Evolutionary conservation across 64 coral and sea anemone species (phyloP).

Genomic region (Pocillopora damicornis): DNA sequence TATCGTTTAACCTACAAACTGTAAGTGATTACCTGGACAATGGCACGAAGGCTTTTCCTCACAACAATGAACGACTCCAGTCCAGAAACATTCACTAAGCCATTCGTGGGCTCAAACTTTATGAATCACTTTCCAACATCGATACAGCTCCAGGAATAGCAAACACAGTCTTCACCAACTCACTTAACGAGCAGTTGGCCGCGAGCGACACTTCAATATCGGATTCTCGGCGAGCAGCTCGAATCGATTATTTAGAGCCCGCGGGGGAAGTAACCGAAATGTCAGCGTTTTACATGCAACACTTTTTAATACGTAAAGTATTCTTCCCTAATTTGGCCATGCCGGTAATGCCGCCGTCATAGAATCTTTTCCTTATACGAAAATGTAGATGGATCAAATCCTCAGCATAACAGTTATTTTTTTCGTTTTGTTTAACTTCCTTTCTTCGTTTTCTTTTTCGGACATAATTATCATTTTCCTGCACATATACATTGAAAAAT

Average conservation of each 20-base stretch:
- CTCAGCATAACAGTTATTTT: neutral
- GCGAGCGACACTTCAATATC: neutral
- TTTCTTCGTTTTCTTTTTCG: neutral
- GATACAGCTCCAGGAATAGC: neutral
- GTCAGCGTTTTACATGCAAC: too few relatives aligned
- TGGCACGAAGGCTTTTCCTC: too few relatives aligned
- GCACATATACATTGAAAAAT: neutral
- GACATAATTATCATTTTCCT: neutral
- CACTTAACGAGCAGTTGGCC: neutral
- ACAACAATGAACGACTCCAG: too few relatives aligned
- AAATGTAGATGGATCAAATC: neutral
- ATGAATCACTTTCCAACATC: neutral
- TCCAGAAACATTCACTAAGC: too few relatives aligned
- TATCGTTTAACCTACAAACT: too few relatives aligned
- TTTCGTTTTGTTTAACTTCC: neutral
- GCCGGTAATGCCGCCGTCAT: too few relatives aligned
- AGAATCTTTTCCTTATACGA: too few relatives aligned
- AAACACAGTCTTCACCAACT: neutral
- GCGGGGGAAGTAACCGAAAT: too few relatives aligned
- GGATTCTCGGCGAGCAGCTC: neutral
- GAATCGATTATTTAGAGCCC: neutral
- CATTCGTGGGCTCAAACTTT: neutral
- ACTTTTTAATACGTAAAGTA: too few relatives aligned
- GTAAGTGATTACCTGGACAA: too few relatives aligned
- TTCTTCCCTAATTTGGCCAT: too few relatives aligned